Conservation (phyloP, 2,888 invertebrate genomes). For the Tillus elongatus region DNA sequence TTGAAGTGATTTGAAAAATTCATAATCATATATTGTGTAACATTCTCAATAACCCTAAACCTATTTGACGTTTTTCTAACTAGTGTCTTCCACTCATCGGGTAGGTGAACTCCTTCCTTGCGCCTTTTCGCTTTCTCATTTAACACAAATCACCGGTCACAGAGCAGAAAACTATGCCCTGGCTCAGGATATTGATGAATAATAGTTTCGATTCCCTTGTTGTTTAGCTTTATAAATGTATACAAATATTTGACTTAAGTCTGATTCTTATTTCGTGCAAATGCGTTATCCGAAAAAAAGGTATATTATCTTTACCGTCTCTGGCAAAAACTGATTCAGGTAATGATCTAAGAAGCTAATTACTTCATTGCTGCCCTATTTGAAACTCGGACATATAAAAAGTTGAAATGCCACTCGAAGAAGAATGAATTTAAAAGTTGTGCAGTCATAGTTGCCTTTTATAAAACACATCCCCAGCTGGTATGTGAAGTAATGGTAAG, state of each 20-base stretch:
- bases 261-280: conserved; percentile 15
- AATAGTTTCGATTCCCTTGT: conserved; percentile 1
- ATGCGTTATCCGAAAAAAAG: conserved; percentile 6
- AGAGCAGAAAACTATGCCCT: conserved; percentile 6
- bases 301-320: conserved; percentile 13
- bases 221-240: conserved; percentile 10
- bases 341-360: conserved; percentile 18
- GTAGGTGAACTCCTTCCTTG: conserved; percentile 5
- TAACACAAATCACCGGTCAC: conserved; percentile 2
- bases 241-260: conserved; percentile 14
- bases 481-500: conserved; percentile 19
- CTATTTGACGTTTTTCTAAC: background rate
- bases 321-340: conserved; percentile 11
- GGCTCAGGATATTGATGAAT: conserved; percentile 8
- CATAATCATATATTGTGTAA: background rate
- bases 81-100: background rate
- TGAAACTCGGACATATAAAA: conserved; percentile 18
- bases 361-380: conserved; percentile 18
- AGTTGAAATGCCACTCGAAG: conserved; percentile 16
- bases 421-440: conserved; percentile 21
- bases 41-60: background rate
- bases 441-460: conserved; percentile 21
- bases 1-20: background rate
- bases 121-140: conserved; percentile 1
- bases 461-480: conserved; percentile 22